phyloP scores from a whole-genome alignment of 2,797 vertebrate genomes.

The Sardinella longiceps region DNA sequence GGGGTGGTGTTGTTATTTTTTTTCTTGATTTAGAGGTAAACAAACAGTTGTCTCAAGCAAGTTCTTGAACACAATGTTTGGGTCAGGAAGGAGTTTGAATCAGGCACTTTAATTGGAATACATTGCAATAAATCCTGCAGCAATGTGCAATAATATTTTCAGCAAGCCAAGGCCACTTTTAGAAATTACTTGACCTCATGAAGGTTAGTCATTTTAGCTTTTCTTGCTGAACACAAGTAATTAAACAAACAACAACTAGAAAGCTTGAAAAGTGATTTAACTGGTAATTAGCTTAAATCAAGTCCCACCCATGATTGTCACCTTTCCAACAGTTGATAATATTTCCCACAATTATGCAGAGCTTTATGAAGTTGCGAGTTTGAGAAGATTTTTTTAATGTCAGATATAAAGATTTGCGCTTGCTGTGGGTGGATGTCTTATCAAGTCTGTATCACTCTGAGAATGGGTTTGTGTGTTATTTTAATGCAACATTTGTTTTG shows the following conservation, averaged over 20 bases:
- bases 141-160: neutral
- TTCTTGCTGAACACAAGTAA: constrained; percentile 41
- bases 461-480: constrained; percentile 3
- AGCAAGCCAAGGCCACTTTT: neutral
- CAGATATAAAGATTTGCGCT: neutral
- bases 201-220: constrained; percentile 4
- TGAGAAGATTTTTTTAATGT: neutral
- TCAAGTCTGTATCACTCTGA: neutral
- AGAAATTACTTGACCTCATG: constrained; percentile 11
- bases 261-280: constrained; percentile 52
- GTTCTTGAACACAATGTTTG: neutral
- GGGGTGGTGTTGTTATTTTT: too few relatives aligned
- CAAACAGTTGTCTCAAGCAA: neutral
- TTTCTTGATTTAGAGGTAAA: neutral
- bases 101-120: neutral
- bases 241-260: constrained; percentile 49
- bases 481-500: neutral
- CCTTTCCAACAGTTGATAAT: constrained; percentile 40
- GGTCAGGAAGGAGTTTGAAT: neutral
- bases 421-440: neutral
- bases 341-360: constrained; percentile 45
- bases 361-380: neutral
- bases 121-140: neutral
- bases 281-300: constrained; percentile 53
- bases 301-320: constrained; percentile 15